A percentile compares a stretch with the other conserved stretches of the same genome.
phyloP scores from a whole-genome alignment of 2,888 invertebrate genomes.

The Andricus curvator region DNA sequence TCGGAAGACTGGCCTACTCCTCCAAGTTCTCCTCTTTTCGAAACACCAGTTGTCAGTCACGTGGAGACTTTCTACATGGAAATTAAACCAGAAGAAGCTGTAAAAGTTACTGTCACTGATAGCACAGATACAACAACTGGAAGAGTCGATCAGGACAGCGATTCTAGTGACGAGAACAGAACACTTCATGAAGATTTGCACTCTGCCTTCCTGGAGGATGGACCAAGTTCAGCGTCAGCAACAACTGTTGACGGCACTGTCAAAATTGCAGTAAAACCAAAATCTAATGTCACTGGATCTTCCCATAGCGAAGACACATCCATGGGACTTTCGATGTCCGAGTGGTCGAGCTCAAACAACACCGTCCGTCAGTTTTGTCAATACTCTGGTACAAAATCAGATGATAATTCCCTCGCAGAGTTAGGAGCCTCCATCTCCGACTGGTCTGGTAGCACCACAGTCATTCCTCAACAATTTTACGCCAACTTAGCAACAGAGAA shows the following conservation, averaged over 20 bases:
- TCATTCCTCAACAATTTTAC: slow-evolving; percentile 82
- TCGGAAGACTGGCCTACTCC: slow-evolving; percentile 91
- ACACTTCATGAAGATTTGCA: slow-evolving; percentile 83
- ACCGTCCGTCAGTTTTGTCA: slow-evolving; percentile 86
- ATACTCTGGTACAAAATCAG: slow-evolving; percentile 87
- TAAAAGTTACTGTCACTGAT: slow-evolving; percentile 86
- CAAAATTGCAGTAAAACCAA: slow-evolving; percentile 87
- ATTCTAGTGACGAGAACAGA: slow-evolving; percentile 84
- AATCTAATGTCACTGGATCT: slow-evolving; percentile 88
- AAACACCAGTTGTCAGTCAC: slow-evolving; percentile 86
- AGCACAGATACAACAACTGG: slow-evolving; percentile 83
- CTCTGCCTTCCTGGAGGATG: slow-evolving; percentile 73
- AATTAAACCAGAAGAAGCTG: slow-evolving; percentile 88
- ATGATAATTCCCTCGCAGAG: slow-evolving; percentile 87
- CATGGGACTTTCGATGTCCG: slow-evolving; percentile 90
- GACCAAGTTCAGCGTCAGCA: slow-evolving; percentile 79
- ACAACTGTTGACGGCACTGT: slow-evolving; percentile 91
- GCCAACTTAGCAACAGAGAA: slow-evolving; percentile 67
- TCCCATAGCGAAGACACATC: slow-evolving; percentile 93
- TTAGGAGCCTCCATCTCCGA: slow-evolving; percentile 90
- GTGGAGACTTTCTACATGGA: slow-evolving; percentile 90
- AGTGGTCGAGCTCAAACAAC: slow-evolving; percentile 93
- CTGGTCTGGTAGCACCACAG: slow-evolving; percentile 89
- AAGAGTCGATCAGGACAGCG: slow-evolving; percentile 79
- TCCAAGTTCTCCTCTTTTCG: slow-evolving; percentile 85